Evolutionary conservation across 2,888 invertebrate genomes (phyloP), one percentile per base, ranked within the genome.

Genomic region (Griposia aprilina): DNA sequence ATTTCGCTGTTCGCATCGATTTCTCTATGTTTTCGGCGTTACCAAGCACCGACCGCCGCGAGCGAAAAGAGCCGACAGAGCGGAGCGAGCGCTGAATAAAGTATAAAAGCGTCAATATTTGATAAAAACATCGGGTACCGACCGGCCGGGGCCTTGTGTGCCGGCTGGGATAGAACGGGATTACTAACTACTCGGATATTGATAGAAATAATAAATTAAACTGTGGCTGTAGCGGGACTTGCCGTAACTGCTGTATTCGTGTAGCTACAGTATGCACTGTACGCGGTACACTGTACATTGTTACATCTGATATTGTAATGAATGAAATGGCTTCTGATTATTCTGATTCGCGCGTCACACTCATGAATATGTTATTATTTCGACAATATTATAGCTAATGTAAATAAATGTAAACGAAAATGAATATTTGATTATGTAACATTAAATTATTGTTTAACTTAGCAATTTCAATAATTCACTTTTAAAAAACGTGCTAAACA

Each of bases 41-140:
- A 82, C 63, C 45, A 68, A 48, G n/a, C 30, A 30, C 65, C 55
- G 55, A 30, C 26, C 36, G 76, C 74, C 66, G 72, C 68, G 68
- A 84, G 83, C 74, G 72, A 60, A 65, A 52, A 67, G 68, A 71
- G 72, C 66, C 17, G 26, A 52, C 26, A 79, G 66, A 79, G 79
- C 83, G 57, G 68, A 86, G 57, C 84, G 74, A 76, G 63, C 62
- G 63, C 73, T 87, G 74, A 86, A 86, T 86, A 79, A 86, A 84
- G 87, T 85, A 86, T 86, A 73, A 65, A 79, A 85, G 76, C 85
- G 71, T 84, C 87, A 84, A 86, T 87, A 86, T 87, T 87, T 86
- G 81, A 86, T 87, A 85, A 85, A 84, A 85, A 81, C 74, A 87
- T 76, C 74, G 77, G 60, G 55, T 74, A 26, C 30, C 2, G 15